These are phyloP conservation scores for Tetragonula carbonaria DNA, from an alignment of 2,888 invertebrate genomes.

Conservation along the genomic window DNA sequence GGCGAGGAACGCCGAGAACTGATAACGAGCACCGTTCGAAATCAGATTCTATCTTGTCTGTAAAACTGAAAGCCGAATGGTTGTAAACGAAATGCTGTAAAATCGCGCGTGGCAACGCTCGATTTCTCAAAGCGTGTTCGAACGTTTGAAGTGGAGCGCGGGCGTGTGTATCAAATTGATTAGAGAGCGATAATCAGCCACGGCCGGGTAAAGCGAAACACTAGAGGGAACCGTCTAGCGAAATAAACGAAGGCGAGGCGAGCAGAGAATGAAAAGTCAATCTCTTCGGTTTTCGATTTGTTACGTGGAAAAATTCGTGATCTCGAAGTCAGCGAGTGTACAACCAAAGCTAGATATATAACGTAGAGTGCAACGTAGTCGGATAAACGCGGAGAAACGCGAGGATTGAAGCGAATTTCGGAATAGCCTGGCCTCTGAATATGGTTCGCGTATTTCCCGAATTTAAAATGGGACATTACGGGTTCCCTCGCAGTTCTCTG, in stretches of 20 bases:
- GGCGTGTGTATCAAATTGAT: not conserved
- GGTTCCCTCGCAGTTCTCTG: slow-evolving; percentile 32
- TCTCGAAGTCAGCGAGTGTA: not conserved
- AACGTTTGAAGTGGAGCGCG: not conserved
- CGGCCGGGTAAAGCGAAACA: not conserved
- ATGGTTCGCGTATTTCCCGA: slow-evolving; percentile 14
- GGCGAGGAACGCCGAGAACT: not conserved
- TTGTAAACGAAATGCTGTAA: not conserved
- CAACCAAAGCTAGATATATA: too few relatives aligned
- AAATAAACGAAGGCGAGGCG: not conserved
- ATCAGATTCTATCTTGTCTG: not conserved
- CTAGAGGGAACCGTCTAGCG: not conserved
- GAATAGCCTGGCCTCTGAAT: not conserved
- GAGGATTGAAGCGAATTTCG: not conserved
- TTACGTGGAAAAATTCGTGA: too few relatives aligned
- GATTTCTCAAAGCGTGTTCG: slow-evolving; percentile 1
- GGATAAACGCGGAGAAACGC: not conserved
- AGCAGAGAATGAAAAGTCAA: not conserved
- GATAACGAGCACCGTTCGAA: not conserved
- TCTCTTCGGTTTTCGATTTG: not conserved
- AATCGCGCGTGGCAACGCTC: not conserved
- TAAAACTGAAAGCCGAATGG: not conserved
- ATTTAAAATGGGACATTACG: slow-evolving; percentile 37
- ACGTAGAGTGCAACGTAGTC: not conserved
- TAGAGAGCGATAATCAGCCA: not conserved